Percentiles rank a stretch among this genome's conserved stretches.
phyloP scores from a whole-genome alignment of 1,140 invertebrate species.

The Pissodes strobi region DNA sequence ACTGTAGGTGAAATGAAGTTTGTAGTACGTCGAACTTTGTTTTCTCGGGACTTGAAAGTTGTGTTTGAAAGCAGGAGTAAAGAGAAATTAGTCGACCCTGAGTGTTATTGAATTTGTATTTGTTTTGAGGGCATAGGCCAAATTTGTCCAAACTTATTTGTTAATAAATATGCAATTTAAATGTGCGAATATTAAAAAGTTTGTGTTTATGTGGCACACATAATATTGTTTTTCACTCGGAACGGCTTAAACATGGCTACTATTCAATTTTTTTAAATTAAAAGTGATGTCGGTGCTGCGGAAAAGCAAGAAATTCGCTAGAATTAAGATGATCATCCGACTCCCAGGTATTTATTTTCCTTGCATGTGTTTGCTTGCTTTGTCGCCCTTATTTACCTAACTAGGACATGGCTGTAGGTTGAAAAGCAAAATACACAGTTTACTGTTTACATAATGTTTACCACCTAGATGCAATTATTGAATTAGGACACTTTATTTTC shows the following conservation, averaged over 20 bases:
- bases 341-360: conserved; percentile 44
- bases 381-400: conserved; percentile 26
- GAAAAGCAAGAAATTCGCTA: conserved; percentile 21
- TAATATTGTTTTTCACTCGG: conserved; percentile 45
- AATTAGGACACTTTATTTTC: conserved; percentile 1
- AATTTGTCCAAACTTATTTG: conserved; percentile 3
- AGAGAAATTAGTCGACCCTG: conserved; percentile 34
- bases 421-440: neutral
- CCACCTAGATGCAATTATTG: conserved; percentile 9
- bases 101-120: conserved; percentile 31
- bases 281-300: conserved; percentile 37
- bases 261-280: conserved; percentile 39
- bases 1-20: conserved; percentile 46
- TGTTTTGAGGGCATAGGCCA: conserved; percentile 11
- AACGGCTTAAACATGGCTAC: conserved; percentile 52
- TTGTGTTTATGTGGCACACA: conserved; percentile 45
- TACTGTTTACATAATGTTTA: conserved; percentile 25
- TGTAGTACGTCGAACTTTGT: conserved; percentile 35
- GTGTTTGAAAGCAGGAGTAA: conserved; percentile 24
- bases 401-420: conserved; percentile 20
- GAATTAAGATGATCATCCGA: conserved; percentile 42
- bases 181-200: conserved; percentile 16
- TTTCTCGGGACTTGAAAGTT: conserved; percentile 30
- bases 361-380: conserved; percentile 19
- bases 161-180: conserved; percentile 17